Percentiles rank a stretch among this genome's conserved stretches.
phyloP scores from a whole-genome alignment of 2,797 vertebrate species.

The Geotrypetes seraphini region DNA sequence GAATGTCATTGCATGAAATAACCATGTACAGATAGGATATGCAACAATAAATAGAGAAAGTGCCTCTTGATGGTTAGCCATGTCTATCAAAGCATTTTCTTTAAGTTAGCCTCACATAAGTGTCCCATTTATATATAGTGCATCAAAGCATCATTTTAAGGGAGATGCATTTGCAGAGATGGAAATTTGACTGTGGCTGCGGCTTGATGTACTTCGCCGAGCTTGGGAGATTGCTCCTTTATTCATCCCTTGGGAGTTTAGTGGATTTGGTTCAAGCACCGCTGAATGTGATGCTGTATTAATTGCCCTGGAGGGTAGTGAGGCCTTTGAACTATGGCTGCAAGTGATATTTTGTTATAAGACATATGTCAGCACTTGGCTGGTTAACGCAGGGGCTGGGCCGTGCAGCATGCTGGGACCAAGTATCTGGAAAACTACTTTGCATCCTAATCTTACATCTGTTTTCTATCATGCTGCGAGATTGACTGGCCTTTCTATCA shows the following conservation, averaged over 20 bases:
- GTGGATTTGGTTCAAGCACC: conserved; percentile 65
- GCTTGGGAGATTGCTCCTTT: conserved; percentile 42
- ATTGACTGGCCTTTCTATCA: conserved; percentile 55
- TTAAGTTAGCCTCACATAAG: too few species aligned
- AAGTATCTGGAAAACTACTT: conserved; percentile 65
- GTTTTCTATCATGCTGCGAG: conserved; percentile 56
- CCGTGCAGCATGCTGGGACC: conserved; percentile 57
- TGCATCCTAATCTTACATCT: conserved; percentile 63
- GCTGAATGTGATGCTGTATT: conserved; percentile 65
- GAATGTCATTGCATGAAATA: too few species aligned
- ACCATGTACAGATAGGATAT: too few species aligned
- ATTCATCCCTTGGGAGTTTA: conserved; percentile 50
- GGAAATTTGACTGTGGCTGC: conserved; percentile 36
- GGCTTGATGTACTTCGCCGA: conserved; percentile 43
- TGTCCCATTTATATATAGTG: background rate
- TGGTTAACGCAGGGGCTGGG: conserved; percentile 55
- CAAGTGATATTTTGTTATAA: conserved; percentile 67
- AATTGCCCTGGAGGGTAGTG: conserved; percentile 67
- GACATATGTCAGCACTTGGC: conserved; percentile 68
- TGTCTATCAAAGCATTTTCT: too few species aligned
- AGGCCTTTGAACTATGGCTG: conserved; percentile 68
- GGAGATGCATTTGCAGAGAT: conserved; percentile 12
- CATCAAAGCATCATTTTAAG: background rate
- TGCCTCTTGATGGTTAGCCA: too few species aligned
- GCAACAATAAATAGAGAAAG: too few species aligned